A percentile compares a stretch with the other conserved stretches of the same genome.
phyloP scores from a whole-genome alignment of 2,888 invertebrate species.

The Gasteruption jaculator region DNA sequence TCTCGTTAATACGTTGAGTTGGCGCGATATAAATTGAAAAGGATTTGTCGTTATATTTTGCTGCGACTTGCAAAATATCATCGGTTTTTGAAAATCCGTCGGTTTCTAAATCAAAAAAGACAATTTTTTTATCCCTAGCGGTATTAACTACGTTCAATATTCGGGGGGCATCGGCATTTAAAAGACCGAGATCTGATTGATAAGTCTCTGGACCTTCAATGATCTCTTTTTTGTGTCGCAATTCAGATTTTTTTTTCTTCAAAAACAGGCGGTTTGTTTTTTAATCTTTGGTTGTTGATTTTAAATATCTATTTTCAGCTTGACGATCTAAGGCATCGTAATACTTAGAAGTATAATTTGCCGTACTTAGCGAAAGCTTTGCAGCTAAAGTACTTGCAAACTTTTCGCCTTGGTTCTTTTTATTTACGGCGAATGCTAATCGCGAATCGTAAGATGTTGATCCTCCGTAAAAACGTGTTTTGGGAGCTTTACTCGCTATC shows the following conservation, averaged over 20 bases:
- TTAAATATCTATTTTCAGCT: background rate
- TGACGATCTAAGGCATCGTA: too few species aligned
- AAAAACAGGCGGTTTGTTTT: background rate
- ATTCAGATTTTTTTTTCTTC: slow-evolving; percentile 1
- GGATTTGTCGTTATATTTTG: slow-evolving; percentile 4
- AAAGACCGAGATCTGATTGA: background rate
- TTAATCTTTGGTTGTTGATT: background rate
- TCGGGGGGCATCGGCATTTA: too few species aligned
- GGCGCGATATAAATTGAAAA: slow-evolving; percentile 13
- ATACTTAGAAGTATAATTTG: too few species aligned
- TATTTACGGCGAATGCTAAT: slow-evolving; percentile 1
- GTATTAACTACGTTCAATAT: too few species aligned
- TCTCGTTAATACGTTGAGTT: slow-evolving; percentile 3
- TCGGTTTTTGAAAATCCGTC: slow-evolving; percentile 8
- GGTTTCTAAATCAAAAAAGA: too few species aligned
- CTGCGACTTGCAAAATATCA: slow-evolving; percentile 19
- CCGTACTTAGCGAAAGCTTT: too few species aligned
- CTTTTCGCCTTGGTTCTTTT: too few species aligned
- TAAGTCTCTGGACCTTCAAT: slow-evolving; percentile 3
- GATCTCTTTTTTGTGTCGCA: background rate
- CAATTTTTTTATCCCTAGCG: too few species aligned
- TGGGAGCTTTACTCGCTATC: too few species aligned
- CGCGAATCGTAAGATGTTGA: slow-evolving; percentile 12
- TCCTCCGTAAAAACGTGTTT: slow-evolving; percentile 15
- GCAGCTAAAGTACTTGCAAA: too few species aligned